phyloP scores from a whole-genome alignment of 2,113 vertebrate species.

The Paradisaea rubra region DNA sequence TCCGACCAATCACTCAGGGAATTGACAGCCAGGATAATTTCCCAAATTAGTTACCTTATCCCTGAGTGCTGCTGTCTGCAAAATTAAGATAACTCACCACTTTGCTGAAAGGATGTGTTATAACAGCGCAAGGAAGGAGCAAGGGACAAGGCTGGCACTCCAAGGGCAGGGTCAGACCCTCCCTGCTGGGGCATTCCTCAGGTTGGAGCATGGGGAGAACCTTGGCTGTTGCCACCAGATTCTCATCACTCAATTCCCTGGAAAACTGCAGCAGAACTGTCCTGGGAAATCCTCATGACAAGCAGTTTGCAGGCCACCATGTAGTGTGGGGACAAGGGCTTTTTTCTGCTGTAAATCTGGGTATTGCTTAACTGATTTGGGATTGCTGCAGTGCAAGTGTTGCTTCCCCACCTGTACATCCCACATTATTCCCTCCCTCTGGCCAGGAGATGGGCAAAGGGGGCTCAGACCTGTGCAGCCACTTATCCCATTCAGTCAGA shows the following conservation, averaged over 20 bases:
- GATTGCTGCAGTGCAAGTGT: background rate
- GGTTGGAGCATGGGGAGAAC: background rate
- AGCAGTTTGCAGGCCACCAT: background rate
- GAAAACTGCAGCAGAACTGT: background rate
- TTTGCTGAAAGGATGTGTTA: background rate
- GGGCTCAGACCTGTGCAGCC: background rate
- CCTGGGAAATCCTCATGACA: background rate
- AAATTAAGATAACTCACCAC: background rate
- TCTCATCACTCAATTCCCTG: background rate
- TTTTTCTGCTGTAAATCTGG: background rate
- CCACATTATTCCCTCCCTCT: background rate
- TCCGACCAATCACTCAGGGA: background rate
- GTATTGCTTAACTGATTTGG: background rate
- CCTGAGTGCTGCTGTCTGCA: background rate
- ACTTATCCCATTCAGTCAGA: background rate
- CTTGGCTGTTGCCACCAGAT: background rate
- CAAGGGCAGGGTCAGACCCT: background rate
- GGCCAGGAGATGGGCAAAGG: background rate
- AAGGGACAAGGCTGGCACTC: background rate
- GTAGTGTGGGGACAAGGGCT: background rate
- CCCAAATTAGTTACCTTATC: background rate
- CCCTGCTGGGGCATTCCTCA: background rate
- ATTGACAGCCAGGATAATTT: background rate
- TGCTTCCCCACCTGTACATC: rapidly evolving
- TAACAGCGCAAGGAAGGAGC: background rate